These are phyloP conservation scores for Eolophus roseicapilla DNA, from an alignment of 2,113 vertebrate species.

Conservation along the genomic window DNA sequence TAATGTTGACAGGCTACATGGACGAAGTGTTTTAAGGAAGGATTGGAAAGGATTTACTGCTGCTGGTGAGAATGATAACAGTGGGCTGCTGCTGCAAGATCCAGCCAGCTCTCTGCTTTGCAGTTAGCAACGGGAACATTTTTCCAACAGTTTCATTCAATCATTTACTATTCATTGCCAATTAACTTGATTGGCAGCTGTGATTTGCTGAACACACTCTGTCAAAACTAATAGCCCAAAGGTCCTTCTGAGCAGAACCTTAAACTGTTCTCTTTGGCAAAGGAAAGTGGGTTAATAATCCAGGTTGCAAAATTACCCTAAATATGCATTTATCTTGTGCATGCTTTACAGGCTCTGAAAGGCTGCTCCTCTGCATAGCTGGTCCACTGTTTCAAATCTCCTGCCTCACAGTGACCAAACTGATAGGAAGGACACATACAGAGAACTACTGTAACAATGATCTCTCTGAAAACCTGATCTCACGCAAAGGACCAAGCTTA, in stretches of 20 bases:
- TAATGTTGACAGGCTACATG: constrained; percentile 59
- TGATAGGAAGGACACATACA: not conserved
- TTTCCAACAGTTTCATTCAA: not conserved
- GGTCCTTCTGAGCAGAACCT: constrained; percentile 35
- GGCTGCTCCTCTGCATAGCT: not conserved
- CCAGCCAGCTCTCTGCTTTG: constrained; percentile 10
- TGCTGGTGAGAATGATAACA: constrained; percentile 65
- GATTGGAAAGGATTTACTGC: constrained; percentile 63
- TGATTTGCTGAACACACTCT: not conserved
- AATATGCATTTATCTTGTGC: not conserved
- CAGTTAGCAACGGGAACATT: not conserved
- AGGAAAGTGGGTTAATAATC: constrained; percentile 40
- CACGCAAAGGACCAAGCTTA: not conserved
- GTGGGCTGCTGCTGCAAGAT: constrained; percentile 11
- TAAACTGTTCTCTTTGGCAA: constrained; percentile 42
- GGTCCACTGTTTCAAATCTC: not conserved
- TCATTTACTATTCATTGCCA: constrained; percentile 44
- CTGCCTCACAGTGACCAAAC: not conserved
- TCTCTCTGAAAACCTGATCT: not conserved
- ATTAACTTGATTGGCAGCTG: constrained; percentile 62
- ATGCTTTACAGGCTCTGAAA: not conserved
- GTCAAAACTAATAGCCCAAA: constrained; percentile 41
- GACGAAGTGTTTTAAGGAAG: constrained; percentile 64
- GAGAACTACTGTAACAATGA: not conserved
- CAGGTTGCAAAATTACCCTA: constrained; percentile 38